Evolutionary conservation across 30 jellyfish, hydroid and myxozoan genomes (phyloP).

Genomic region (Hydractinia symbiolongicarpus): DNA sequence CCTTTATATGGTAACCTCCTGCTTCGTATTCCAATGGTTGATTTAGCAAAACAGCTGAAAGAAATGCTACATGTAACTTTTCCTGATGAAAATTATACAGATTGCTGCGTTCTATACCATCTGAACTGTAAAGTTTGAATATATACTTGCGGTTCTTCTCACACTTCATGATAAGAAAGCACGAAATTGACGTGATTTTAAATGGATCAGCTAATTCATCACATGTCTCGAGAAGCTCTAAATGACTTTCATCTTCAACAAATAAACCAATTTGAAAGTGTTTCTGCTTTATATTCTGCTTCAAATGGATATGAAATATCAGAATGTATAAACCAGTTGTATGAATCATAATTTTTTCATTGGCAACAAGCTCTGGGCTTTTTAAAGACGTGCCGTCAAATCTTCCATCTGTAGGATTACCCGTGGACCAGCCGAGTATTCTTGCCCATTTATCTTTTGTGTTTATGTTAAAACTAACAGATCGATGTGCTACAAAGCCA

Average conservation of each 20-base stretch:
- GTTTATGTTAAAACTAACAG: neutral
- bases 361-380: slow-evolving; percentile 8
- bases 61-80: neutral
- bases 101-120: neutral
- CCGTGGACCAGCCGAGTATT: neutral
- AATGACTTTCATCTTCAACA: neutral
- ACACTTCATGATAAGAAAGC: neutral
- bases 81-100: neutral
- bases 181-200: neutral
- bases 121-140: neutral
- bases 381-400: slow-evolving; percentile 1
- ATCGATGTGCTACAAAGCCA: neutral
- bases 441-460: neutral
- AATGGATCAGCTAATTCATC: slow-evolving; percentile 1
- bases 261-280: neutral
- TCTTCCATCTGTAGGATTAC: neutral
- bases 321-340: neutral
- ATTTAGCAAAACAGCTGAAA: neutral
- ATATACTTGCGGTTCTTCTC: neutral
- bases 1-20: neutral
- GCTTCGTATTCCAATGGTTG: slow-evolving; percentile 3
- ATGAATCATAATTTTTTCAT: slow-evolving; percentile 7
- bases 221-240: neutral
- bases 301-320: neutral
- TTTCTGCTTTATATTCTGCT: neutral